These are phyloP conservation scores for Zelleria hepariella DNA, from an alignment of 2,888 invertebrate species.

Conservation along the genomic window DNA sequence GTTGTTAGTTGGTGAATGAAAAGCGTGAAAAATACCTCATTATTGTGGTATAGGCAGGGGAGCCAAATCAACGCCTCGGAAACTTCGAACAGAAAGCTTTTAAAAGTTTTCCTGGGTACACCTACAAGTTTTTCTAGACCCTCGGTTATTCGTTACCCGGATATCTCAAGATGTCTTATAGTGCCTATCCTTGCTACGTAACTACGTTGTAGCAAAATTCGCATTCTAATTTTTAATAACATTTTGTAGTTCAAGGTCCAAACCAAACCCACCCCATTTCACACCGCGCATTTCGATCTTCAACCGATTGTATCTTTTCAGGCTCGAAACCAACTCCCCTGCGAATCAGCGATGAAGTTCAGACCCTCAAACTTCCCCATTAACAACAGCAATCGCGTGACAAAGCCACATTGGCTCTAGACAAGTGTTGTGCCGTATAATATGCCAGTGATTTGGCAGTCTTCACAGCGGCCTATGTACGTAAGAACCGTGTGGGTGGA, in stretches of 20 bases:
- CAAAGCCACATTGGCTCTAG: slow-evolving; percentile 16
- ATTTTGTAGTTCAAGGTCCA: too few species aligned
- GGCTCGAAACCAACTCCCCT: slow-evolving; percentile 6
- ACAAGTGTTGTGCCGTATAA: slow-evolving; percentile 25
- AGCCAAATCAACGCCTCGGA: too few species aligned
- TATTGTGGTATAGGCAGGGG: too few species aligned
- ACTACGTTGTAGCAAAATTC: too few species aligned
- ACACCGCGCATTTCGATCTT: not conserved
- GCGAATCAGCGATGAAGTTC: slow-evolving; percentile 42
- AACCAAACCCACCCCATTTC: too few species aligned
- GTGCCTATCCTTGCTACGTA: too few species aligned
- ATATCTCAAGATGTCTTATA: too few species aligned
- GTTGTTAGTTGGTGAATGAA: not conserved
- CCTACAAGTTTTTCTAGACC: too few species aligned
- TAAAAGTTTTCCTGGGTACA: too few species aligned
- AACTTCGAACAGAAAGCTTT: too few species aligned
- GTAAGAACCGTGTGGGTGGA: slow-evolving; percentile 79
- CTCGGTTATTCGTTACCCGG: too few species aligned
- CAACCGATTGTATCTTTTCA: not conserved
- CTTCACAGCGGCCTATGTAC: slow-evolving; percentile 74
- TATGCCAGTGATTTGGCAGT: slow-evolving; percentile 75
- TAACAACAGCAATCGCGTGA: slow-evolving; percentile 36
- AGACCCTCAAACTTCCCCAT: slow-evolving; percentile 25
- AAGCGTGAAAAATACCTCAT: not conserved
- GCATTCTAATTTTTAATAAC: too few species aligned